A percentile compares a stretch with the other conserved stretches of the same genome.
Conservation (phyloP, 2,888 invertebrate species). For the Drosophila barbarae region DNA sequence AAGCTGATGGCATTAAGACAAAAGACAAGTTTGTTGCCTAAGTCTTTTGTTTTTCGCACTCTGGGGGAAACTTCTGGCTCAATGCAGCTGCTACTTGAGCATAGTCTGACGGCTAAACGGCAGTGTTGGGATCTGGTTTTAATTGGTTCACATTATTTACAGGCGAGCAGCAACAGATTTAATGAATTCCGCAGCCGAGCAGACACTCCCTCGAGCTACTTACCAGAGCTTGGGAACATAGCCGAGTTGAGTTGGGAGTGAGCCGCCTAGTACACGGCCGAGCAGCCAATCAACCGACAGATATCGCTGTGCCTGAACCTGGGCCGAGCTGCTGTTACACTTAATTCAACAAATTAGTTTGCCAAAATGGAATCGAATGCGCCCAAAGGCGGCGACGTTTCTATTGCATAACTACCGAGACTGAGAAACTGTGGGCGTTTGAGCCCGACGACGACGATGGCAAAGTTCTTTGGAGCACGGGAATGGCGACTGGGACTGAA, state of each 20-base stretch:
- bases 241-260: constrained; percentile 5
- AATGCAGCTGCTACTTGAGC: constrained; percentile 28
- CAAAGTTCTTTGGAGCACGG: constrained; percentile 22
- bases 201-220: constrained; percentile 34
- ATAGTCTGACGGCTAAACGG: constrained; percentile 7
- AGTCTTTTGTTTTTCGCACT: constrained; percentile 59
- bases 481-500: constrained; percentile 24
- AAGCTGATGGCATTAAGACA: constrained; percentile 22
- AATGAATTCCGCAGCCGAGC: constrained; percentile 24
- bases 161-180: constrained; percentile 17
- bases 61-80: constrained; percentile 18
- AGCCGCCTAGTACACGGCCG: constrained; percentile 1
- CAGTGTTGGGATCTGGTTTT: constrained; percentile 31
- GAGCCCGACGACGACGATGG: constrained; percentile 2
- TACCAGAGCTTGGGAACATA: constrained; percentile 13
- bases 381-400: constrained; percentile 8
- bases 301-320: constrained; percentile 3
- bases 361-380: constrained; percentile 30
- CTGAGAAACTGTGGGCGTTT: constrained; percentile 28
- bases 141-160: constrained; percentile 43
- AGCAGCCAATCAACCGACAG: constrained; percentile 10
- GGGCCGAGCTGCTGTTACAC: constrained; percentile 15
- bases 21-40: constrained; percentile 62
- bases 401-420: constrained; percentile 20
- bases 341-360: constrained; percentile 41